A percentile compares a stretch with the other conserved stretches of the same genome.
These are phyloP conservation scores for Siniperca undulata DNA, from an alignment of 2,797 vertebrate species.

Conservation along the genomic window DNA sequence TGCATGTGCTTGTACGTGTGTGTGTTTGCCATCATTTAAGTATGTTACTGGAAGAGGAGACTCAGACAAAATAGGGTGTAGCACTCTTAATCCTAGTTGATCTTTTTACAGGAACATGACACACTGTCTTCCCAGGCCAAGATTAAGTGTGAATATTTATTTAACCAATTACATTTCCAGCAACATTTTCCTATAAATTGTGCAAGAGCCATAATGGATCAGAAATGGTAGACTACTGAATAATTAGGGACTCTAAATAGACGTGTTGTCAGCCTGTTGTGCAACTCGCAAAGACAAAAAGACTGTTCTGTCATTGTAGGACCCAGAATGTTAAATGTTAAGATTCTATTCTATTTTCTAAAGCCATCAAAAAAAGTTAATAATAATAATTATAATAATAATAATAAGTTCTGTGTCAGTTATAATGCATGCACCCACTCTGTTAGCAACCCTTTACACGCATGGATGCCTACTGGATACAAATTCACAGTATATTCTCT, in stretches of 20 bases:
- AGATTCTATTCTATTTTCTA: background rate
- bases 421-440: background rate
- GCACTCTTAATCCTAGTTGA: constrained; percentile 50
- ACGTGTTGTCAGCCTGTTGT: constrained; percentile 12
- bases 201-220: constrained; percentile 14
- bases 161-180: constrained; percentile 7
- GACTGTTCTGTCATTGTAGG: background rate
- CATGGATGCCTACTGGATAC: background rate
- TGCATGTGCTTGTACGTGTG: background rate
- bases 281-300: constrained; percentile 7
- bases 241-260: constrained; percentile 25
- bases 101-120: constrained; percentile 51
- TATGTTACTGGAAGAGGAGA: constrained; percentile 44
- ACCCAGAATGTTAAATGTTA: background rate
- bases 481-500: background rate
- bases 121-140: constrained; percentile 36
- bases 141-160: constrained; percentile 42
- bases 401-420: background rate
- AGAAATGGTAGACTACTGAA: constrained; percentile 19
- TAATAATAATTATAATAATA: too few species aligned
- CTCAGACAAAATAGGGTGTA: constrained; percentile 34
- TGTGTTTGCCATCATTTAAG: background rate
- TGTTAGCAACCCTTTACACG: background rate
- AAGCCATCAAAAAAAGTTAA: background rate
- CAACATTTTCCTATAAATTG: constrained; percentile 19